Conservation (phyloP, 2,888 invertebrate species). For the Drosophila anomalata region DNA sequence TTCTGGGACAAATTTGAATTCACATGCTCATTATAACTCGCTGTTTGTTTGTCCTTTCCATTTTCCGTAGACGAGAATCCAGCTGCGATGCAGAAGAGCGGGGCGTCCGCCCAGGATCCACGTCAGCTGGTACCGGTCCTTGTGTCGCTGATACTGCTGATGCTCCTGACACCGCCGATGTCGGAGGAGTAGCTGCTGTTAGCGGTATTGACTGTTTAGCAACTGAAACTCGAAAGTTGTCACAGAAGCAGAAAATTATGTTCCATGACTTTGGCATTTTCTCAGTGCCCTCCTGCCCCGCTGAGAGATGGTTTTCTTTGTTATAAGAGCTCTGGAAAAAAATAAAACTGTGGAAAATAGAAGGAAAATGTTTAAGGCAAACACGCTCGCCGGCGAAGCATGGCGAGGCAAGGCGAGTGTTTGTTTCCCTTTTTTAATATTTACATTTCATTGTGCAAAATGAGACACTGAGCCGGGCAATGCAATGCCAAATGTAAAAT, state of each 20-base stretch:
- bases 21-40: constrained; percentile 43
- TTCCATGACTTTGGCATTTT: constrained; percentile 37
- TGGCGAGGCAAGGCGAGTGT: constrained; percentile 36
- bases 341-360: not conserved
- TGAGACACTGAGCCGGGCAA: constrained; percentile 47
- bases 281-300: constrained; percentile 1
- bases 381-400: constrained; percentile 19
- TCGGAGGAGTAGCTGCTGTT: not conserved
- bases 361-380: constrained; percentile 41
- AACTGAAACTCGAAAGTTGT: constrained; percentile 26
- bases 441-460: constrained; percentile 64
- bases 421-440: constrained; percentile 58
- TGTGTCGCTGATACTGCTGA: constrained; percentile 4
- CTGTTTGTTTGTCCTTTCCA: constrained; percentile 31
- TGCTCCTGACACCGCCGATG: constrained; percentile 20
- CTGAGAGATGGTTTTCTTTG: constrained; percentile 20
- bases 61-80: constrained; percentile 90
- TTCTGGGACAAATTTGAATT: constrained; percentile 41
- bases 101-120: constrained; percentile 81
- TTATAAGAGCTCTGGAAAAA: constrained; percentile 10
- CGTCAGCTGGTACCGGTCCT: constrained; percentile 35
- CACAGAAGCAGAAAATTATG: constrained; percentile 35
- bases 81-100: constrained; percentile 94
- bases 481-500: constrained; percentile 50
- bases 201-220: constrained; percentile 40